Conservation (phyloP, 2,888 invertebrate species). For the Hirtodrosophila confusa region DNA sequence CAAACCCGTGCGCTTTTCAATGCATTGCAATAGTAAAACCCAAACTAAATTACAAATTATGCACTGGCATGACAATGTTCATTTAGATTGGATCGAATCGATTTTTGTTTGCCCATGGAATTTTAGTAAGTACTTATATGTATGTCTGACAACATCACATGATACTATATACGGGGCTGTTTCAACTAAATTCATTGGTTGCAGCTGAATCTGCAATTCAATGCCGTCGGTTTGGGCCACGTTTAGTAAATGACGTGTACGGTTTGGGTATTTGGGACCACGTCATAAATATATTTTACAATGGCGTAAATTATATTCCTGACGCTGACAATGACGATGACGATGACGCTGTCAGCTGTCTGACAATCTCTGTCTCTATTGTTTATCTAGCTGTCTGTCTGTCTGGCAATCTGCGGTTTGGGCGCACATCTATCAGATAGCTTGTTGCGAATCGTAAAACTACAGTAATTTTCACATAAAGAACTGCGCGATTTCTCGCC, state of each 20-base stretch:
- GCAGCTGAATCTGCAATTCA: constrained; percentile 7
- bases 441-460: constrained; percentile 30
- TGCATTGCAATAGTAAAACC: background rate
- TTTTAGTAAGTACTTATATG: constrained; percentile 2
- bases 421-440: constrained; percentile 43
- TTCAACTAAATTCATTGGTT: constrained; percentile 7
- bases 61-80: constrained; percentile 40
- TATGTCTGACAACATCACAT: background rate
- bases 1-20: background rate
- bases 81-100: constrained; percentile 38
- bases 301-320: constrained; percentile 45
- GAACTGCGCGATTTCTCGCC: constrained; percentile 39
- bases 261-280: constrained; percentile 14
- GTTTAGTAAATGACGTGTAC: constrained; percentile 20
- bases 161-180: background rate
- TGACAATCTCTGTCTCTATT: constrained; percentile 39
- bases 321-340: constrained; percentile 33
- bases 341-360: constrained; percentile 63
- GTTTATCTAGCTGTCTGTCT: constrained; percentile 39
- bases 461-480: constrained; percentile 47
- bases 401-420: constrained; percentile 29
- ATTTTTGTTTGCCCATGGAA: constrained; percentile 27
- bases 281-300: constrained; percentile 50
- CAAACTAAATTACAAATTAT: constrained; percentile 26
- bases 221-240: constrained; percentile 4